Percentiles rank a stretch among this genome's conserved stretches.
These are phyloP conservation scores for Leptinotarsa rubiginosa DNA, from an alignment of 2,888 invertebrate species.

Conservation along the genomic window DNA sequence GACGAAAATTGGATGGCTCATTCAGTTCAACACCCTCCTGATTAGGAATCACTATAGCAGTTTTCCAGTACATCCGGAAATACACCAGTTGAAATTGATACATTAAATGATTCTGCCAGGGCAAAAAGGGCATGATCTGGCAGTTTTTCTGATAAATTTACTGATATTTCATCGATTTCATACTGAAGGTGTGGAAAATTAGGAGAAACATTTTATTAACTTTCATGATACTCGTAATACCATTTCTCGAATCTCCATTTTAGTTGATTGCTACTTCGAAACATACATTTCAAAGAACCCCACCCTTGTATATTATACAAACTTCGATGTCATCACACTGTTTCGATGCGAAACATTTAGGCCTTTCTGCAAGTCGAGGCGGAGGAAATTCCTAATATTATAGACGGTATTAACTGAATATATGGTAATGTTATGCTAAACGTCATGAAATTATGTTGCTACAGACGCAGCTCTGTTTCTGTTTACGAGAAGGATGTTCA, in stretches of 20 bases:
- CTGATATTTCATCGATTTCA: no score
- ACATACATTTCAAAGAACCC: conserved; percentile 14
- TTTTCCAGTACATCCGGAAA: no score
- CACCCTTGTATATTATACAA: conserved; percentile 2
- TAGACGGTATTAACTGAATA: conserved; percentile 35
- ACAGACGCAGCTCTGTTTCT: conserved; percentile 22
- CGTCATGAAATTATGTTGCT: conserved; percentile 43
- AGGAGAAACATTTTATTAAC: no score
- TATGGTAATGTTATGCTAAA: conserved; percentile 43
- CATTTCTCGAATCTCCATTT: conserved; percentile 14
- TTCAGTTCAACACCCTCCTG: no score
- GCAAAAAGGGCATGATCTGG: no score
- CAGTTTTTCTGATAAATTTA: no score
- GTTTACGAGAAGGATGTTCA: conserved; percentile 28
- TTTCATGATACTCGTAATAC: background rate
- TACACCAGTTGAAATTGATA: no score
- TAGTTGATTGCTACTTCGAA: background rate
- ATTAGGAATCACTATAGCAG: no score
- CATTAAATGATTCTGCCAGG: no score
- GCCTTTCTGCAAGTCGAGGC: conserved; percentile 23
- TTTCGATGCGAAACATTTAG: conserved; percentile 21
- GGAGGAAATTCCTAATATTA: conserved; percentile 38
- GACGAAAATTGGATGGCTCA: no score
- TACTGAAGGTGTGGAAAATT: no score
- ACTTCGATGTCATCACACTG: background rate